Evolutionary conservation across 2,888 invertebrate genomes (phyloP).

Genomic region (Drosophila emarginata): DNA sequence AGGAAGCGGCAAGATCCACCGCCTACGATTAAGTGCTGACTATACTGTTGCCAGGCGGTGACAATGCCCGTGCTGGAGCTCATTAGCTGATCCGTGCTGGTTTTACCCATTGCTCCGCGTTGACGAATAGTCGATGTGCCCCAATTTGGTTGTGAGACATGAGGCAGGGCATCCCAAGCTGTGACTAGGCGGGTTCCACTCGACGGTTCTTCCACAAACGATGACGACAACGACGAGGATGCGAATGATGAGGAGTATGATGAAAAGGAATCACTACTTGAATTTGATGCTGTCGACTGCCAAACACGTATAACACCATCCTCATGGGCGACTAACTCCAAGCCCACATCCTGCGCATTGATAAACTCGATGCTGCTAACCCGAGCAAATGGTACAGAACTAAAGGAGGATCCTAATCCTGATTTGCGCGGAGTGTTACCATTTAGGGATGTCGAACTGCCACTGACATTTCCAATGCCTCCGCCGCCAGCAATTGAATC

Average conservation of each 20-base stretch:
- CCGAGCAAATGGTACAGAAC: slow-evolving; percentile 82
- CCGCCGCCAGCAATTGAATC: slow-evolving; percentile 34
- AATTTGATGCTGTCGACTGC: slow-evolving; percentile 71
- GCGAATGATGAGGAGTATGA: background rate
- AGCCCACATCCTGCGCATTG: slow-evolving; percentile 91
- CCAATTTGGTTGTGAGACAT: slow-evolving; percentile 9
- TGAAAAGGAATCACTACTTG: background rate
- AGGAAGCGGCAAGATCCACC: slow-evolving; percentile 90
- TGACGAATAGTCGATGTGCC: background rate
- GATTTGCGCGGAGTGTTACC: slow-evolving; percentile 42
- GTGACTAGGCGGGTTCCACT: slow-evolving; percentile 86
- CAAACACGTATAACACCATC: slow-evolving; percentile 86
- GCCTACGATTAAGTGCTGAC: slow-evolving; percentile 90
- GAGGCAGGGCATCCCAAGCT: slow-evolving; percentile 92
- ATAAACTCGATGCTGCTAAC: slow-evolving; percentile 93
- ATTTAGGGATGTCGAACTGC: slow-evolving; percentile 32
- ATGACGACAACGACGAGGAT: slow-evolving; percentile 1
- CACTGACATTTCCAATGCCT: slow-evolving; percentile 29
- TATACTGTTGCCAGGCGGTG: slow-evolving; percentile 92
- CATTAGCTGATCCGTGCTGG: slow-evolving; percentile 11
- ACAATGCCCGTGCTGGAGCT: slow-evolving; percentile 85
- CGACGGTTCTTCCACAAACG: slow-evolving; percentile 42
- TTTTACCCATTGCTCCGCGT: slow-evolving; percentile 36
- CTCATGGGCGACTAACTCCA: slow-evolving; percentile 87
- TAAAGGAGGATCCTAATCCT: background rate